Base-by-base conservation (phyloP, 2,113 vertebrate genomes). In the Aegithalos caudatus region DNA sequence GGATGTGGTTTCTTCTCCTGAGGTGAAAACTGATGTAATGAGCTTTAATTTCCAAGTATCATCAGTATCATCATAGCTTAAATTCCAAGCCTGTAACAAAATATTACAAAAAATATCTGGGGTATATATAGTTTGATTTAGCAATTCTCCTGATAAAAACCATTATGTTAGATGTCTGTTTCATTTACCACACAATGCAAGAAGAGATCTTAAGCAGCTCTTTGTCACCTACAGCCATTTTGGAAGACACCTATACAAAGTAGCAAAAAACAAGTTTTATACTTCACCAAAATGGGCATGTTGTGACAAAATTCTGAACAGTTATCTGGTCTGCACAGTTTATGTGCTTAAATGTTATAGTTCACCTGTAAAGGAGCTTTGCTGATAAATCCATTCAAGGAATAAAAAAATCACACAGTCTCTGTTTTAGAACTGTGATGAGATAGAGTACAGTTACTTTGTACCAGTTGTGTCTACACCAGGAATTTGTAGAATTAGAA, bases 1-100 rank as follows among this genome's bases (percentile, higher is more conserved):
- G 95, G 96, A 95, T 96, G 91, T 97, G 93, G 92, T 95, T 67
- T 90, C 71, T 80, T 5, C 11, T 95, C 45, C 45, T 77, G 66
- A 44, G 81, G 89, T 62, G 23, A 80, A 58, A 53, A 57, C 9
- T 85, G 54, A 95, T 69, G 82, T 61, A 93, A 94, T 80, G 42
- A 92, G 44, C 28, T 89, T 85, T 90, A 84, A 95, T 91, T 96
- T 94, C 95, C 84, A 94, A 92, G 70, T 50, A 91, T 48, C 74
- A 57, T 25, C 15, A 18, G 35, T 70, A 80, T 48, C 33, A 88
- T 71, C 89, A 94, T 69, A 91, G 50, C 33, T 72, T 65, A 70
- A 85, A 95, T 91, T 94, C 91, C 93, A 95, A 89, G 53, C 28
- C 78, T 72, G 9, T 56, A 81, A 89, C 3, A 17, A 87, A 40